Evolutionary conservation across 2,113 vertebrate species (phyloP), one percentile per base, ranked within the genome.

Genomic region (Hipposideros armiger): DNA sequence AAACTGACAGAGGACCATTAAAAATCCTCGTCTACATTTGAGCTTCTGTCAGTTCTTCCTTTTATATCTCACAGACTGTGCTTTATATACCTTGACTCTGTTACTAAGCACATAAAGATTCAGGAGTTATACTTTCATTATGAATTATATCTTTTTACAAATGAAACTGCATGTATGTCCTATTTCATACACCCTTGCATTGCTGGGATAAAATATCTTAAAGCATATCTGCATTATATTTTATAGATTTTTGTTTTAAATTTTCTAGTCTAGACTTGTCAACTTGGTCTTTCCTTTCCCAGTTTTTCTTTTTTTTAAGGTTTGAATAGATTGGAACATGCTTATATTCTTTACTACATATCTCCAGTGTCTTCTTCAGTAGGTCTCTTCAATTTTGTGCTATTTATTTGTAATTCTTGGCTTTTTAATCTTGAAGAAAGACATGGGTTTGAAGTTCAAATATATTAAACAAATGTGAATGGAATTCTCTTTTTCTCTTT

Each of bases 71-170:
- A 69, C 42, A 84, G 83, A 45, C 52, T 91, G 76, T 84, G 40
- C 50, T 72, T 83, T 74, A 40, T 45, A 36, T 13, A 45, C n/a
- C 19, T 50, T 58, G 74, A 56, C 9, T 74, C n/a, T 87, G 24
- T 16, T 60, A 45, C 40, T 47, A 76, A 82, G 40, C 15, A 58
- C 42, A 8, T 54, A 64, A 56, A 89, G 6, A 1, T 74, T 91
- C 15, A 64, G 30, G 4, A 88, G 13, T 84, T 45, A 66, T 8
- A 26, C 20, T 69, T 56, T 64, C 6, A 73, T 60, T 56, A 19
- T 52, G n/a, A 90, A 95, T 74, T 78, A 11, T 42, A 54, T 73
- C 22, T 36, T 62, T 90, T 86, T 70, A 81, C n/a, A 85, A 54
- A 67, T 24, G 74, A 86, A 60, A 69, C 11, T 60, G 2, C 76